These are phyloP conservation scores for Tethya wilhelma DNA, from an alignment of 37 sponge, comb jelly and placozoan genomes.

Conservation along the genomic window DNA sequence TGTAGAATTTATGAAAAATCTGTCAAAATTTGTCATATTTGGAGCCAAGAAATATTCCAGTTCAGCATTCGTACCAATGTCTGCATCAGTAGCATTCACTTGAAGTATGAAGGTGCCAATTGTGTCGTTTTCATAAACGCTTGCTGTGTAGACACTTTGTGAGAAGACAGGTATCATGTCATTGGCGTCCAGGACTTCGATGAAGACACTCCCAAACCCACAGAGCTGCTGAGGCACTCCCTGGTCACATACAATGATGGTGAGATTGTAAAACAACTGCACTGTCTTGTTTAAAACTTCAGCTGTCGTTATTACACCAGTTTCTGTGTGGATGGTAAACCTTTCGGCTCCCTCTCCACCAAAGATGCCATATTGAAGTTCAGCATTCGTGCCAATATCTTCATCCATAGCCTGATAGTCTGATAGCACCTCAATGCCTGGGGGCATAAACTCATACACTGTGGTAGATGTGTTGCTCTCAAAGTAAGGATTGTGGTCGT, in stretches of 20 bases:
- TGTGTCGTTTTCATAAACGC: conserved; percentile 42
- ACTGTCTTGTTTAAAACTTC: conserved; percentile 51
- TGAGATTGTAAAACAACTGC: conserved; percentile 44
- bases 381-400: conserved; percentile 72
- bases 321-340: conserved; percentile 47
- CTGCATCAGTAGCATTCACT: conserved; percentile 67
- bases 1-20: conserved; percentile 32
- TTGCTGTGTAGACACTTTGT: conserved; percentile 22
- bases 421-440: conserved; percentile 27
- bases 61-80: conserved; percentile 63
- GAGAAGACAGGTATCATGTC: conserved; percentile 65
- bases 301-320: conserved; percentile 47
- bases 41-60: conserved; percentile 36
- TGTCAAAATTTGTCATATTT: conserved; percentile 21
- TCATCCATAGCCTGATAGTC: conserved; percentile 58
- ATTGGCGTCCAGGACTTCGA: conserved; percentile 63
- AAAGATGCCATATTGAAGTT: conserved; percentile 47
- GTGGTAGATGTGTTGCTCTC: conserved; percentile 26
- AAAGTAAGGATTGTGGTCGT: conserved; percentile 73
- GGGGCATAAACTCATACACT: conserved; percentile 50
- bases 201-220: conserved; percentile 31
- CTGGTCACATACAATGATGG: conserved; percentile 49
- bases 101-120: conserved; percentile 32
- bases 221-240: conserved; percentile 48
- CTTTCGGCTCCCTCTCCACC: conserved; percentile 23